Base-by-base conservation (phyloP, 2,113 vertebrate species). In the Neolamprologus sp. region DNA sequence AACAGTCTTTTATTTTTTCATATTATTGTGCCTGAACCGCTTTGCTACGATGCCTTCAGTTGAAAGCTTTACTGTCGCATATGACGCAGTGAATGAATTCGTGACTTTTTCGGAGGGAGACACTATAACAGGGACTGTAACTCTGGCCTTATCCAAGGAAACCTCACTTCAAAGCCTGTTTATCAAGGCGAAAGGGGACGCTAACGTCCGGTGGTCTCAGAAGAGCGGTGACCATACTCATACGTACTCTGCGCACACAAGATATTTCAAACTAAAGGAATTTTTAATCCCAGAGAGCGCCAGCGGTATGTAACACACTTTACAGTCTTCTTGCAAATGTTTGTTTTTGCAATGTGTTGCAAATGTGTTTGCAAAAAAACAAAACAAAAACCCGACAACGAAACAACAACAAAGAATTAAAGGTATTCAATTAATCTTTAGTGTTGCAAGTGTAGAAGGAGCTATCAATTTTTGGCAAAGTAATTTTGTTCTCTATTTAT, bases 231-330 rank as follows among this genome's bases (percentile, higher is more conserved):
- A 93, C 2, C 2, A 2, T 5, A 90, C 4, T 2, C 2, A 40
- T 1, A 82, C 73, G 0, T 95, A 96, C 86, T 57, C 42, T 1
- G 84, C 91, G 4, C 51, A 91, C 37, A 91, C 51, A 16, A 94
- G 94, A 91, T 95, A 94, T 14, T 97, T 96, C 55, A 97, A 97
- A 83, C n/a, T 95, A 23, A 96, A 95, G 71, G 82, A 94, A 23
- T 92, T 93, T 47, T 80, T 97, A 0, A 93, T 95, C 37, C 53
- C 85, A 7, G 88, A 90, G 60, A 31, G 10, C 12, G 4, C 85
- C 0, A 84, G 89, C 10, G 95, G 96, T 95, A 81, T 19, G 91
- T 17, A 16, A 9, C 7, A 13, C n/a, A 17, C 8, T 4, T 51
- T 17, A 11, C 21, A 16, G 17, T 23, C 11, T 13, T 21, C 28